A percentile compares a stretch with the other conserved stretches of the same genome.
Evolutionary conservation across 1,140 invertebrate genomes (phyloP).

Genomic region (Hyles euphorbiae): DNA sequence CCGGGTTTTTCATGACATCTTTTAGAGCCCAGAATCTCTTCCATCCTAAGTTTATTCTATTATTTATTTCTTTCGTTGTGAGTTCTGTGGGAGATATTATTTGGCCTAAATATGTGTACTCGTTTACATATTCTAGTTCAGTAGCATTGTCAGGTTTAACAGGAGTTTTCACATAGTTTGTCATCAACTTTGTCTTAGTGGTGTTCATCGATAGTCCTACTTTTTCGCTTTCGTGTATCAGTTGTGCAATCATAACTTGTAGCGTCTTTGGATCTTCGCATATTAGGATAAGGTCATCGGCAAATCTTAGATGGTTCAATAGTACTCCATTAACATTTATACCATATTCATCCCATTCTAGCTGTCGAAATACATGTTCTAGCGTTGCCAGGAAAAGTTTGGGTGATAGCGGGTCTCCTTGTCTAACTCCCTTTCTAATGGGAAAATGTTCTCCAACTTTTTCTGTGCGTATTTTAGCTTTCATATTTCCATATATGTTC

Average conservation of each 20-base stretch:
- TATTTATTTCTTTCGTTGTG: slow-evolving; percentile 23
- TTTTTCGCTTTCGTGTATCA: slow-evolving; percentile 19
- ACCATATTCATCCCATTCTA: slow-evolving; percentile 22
- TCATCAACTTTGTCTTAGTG: slow-evolving; percentile 24
- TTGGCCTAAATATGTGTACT: slow-evolving; percentile 24
- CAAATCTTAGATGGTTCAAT: slow-evolving; percentile 24
- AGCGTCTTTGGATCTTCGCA: slow-evolving; percentile 12
- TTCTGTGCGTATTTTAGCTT: slow-evolving; percentile 18
- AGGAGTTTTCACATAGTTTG: slow-evolving; percentile 13
- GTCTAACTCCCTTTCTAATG: slow-evolving; percentile 21
- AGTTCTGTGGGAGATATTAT: slow-evolving; percentile 22
- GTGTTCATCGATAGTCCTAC: slow-evolving; percentile 22
- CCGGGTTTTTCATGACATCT: slow-evolving; percentile 17
- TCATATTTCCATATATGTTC: slow-evolving; percentile 17
- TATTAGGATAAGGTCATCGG: slow-evolving; percentile 21
- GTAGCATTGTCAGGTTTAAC: slow-evolving; percentile 12
- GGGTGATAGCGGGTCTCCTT: slow-evolving; percentile 26
- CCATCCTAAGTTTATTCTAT: slow-evolving; percentile 19
- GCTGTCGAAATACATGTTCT: slow-evolving; percentile 22
- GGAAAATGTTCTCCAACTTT: slow-evolving; percentile 15
- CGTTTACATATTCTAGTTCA: slow-evolving; percentile 22
- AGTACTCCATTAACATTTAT: slow-evolving; percentile 19
- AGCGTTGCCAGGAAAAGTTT: slow-evolving; percentile 23
- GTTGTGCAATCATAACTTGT: slow-evolving; percentile 21
- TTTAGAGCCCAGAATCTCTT: slow-evolving; percentile 20